phyloP scores from a whole-genome alignment of 1,140 invertebrate genomes.

The Papilio machaon region DNA sequence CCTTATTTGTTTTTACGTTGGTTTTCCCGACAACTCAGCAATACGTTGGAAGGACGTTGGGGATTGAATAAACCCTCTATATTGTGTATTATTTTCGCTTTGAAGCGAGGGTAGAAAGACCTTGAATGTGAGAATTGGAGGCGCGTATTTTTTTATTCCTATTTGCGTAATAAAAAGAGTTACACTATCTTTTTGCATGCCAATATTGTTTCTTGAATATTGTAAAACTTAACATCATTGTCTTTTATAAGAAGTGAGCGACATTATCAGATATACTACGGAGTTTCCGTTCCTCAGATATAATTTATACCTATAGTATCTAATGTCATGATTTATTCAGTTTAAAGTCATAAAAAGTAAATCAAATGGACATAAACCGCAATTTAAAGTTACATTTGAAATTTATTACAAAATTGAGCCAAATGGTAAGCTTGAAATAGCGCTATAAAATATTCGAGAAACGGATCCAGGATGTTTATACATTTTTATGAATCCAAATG shows the following conservation, averaged over 20 bases:
- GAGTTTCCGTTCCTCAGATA: background rate
- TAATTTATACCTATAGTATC: background rate
- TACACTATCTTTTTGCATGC: background rate
- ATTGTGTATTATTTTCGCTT: constrained; percentile 5
- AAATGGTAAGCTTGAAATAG: constrained; percentile 23
- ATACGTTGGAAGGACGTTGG: constrained; percentile 1
- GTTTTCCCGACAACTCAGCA: constrained; percentile 12
- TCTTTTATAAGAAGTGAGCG: background rate
- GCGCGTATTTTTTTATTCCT: background rate
- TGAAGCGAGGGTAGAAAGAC: background rate
- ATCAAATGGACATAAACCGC: constrained; percentile 3
- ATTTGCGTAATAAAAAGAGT: background rate
- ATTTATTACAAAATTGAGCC: constrained; percentile 32
- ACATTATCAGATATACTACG: background rate
- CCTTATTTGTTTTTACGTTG: background rate
- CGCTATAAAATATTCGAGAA: constrained; percentile 30
- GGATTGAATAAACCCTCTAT: background rate
- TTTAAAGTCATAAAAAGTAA: constrained; percentile 23
- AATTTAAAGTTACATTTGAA: constrained; percentile 19
- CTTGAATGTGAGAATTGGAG: background rate
- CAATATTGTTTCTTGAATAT: background rate
- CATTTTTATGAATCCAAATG: constrained; percentile 22
- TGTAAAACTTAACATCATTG: background rate
- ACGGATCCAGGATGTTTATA: constrained; percentile 34
- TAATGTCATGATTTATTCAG: constrained; percentile 6